Evolutionary conservation across 2,113 vertebrate species (phyloP), one percentile per base, ranked within the genome.

Genomic region (Tympanuchus pallidicinctus): DNA sequence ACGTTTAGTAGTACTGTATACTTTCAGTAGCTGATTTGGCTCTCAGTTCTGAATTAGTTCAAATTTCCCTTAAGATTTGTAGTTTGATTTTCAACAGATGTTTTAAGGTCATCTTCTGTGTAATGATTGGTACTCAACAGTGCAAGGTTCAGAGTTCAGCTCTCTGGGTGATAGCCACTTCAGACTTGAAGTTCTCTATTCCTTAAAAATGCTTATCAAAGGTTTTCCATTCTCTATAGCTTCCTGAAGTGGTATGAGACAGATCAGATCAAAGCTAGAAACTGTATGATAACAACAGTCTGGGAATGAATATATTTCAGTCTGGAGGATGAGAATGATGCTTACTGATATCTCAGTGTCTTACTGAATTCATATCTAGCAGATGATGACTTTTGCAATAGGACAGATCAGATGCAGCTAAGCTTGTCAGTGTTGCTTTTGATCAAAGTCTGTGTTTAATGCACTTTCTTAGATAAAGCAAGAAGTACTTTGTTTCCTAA

Each of bases 71-170:
- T 56, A 47, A 67, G 28, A 56, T 85, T 82, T 59, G 63, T 92
- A 42, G 50, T 59, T 50, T 94, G 64, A 91, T 94, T 93, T 45
- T 82, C 91, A 89, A 50, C 91, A 96, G 88, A 94, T 94, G 79
- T 71, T 89, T 67, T 78, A 63, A 30, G 60, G 69, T 87, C 71
- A 47, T 50, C 25, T 38, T 85, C 14, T 10, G 11, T 76, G 63
- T 67, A 38, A 74, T 71, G 67, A 59, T 63, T 92, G 86, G 87
- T 45, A 74, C 71, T 85, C 59, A 59, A 56, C 65, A 24, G 45
- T 40, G 54, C 13, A 10, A 11, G 32, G 66, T 66, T 93, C 79
- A 82, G 83, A 92, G 93, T 90, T 95, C 90, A 86, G 8, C 52
- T 69, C 61, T 77, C 76, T 79, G 81, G 43, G 72, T 79, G 71